Conservation (phyloP, 2,888 invertebrate species). For the Tiliacea citrago region DNA sequence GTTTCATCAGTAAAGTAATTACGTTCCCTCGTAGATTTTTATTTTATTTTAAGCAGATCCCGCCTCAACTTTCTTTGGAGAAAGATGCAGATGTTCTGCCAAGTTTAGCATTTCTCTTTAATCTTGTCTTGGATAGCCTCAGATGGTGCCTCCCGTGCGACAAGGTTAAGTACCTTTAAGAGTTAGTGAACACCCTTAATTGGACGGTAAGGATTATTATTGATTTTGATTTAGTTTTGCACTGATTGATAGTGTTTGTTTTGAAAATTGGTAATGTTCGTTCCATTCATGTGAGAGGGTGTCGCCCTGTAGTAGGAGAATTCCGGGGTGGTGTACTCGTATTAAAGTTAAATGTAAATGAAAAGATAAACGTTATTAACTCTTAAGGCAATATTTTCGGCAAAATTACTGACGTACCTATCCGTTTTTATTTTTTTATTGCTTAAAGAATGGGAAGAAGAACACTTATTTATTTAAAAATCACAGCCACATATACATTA, state of each 20-base stretch:
- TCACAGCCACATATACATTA: no score
- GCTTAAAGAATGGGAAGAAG: no score
- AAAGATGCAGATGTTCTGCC: constrained; percentile 50
- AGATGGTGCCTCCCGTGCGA: constrained; percentile 43
- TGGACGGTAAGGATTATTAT: constrained; percentile 17
- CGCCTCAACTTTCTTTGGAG: constrained; percentile 20
- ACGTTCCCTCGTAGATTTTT: constrained; percentile 29
- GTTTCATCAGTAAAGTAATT: constrained; percentile 29
- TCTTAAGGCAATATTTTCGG: no score
- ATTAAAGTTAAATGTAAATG: background rate
- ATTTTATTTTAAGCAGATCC: constrained; percentile 16
- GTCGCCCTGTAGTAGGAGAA: background rate
- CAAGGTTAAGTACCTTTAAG: constrained; percentile 37
- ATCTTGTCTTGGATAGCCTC: constrained; percentile 39
- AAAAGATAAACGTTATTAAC: no score
- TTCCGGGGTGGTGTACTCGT: background rate
- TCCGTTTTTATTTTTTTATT: background rate
- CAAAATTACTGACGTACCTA: no score
- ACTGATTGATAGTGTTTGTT: constrained; percentile 5
- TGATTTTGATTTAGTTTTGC: constrained; percentile 21
- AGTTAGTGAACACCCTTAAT: constrained; percentile 33
- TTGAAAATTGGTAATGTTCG: no score
- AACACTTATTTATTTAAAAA: no score
- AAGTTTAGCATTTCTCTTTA: constrained; percentile 55
- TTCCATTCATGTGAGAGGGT: background rate